Evolutionary conservation across 1,140 invertebrate species (phyloP), one percentile per base, ranked within the genome.

Genomic region (Drosophila takahashii): DNA sequence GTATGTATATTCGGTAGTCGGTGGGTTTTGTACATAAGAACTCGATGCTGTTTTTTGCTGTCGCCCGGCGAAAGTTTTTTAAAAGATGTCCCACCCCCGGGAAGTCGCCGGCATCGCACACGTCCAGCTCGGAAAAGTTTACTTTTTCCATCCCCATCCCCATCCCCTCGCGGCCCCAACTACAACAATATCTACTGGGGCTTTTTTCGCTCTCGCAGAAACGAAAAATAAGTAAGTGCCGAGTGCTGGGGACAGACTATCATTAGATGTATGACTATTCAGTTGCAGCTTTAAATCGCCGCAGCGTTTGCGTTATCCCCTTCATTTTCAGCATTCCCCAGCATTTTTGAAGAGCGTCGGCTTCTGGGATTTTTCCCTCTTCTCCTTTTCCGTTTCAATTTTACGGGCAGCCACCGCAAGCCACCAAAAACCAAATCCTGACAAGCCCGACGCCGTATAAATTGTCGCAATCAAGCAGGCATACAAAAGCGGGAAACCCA

Each of bases 1-100:
- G 22, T 36, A 37, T 13, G 48, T 36, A 56, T 47, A 48, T 51
- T 72, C 41, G 37, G 59, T 58, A 34, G 3, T 41, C 22, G 52
- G 18, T 45, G 36, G 39, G 27, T 22, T 15, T 44, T 71, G 60
- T 48, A 81, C 44, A 81, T 77, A 81, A 66, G 60, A 60, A 64
- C 57, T 70, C 37, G 58, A 54, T 64, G 57, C 56, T 79, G 62
- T 89, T 83, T 83, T 83, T 89, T 89, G 75, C 84, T 80, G 84
- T 89, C 84, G 79, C 77, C 64, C 44, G 66, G 44, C 71, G 64
- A 83, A 86, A 89, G 77, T 86, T 87, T 87, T 87, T 87, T 89
- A 79, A 87, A 87, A 87, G 83, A 86, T 86, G 79, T 76, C 60
- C 79, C 64, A 53, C 66, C 77, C 57, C 51, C 64, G 13, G 51